phyloP scores from a whole-genome alignment of 2,113 vertebrate species.

The Xenopus laevis region DNA sequence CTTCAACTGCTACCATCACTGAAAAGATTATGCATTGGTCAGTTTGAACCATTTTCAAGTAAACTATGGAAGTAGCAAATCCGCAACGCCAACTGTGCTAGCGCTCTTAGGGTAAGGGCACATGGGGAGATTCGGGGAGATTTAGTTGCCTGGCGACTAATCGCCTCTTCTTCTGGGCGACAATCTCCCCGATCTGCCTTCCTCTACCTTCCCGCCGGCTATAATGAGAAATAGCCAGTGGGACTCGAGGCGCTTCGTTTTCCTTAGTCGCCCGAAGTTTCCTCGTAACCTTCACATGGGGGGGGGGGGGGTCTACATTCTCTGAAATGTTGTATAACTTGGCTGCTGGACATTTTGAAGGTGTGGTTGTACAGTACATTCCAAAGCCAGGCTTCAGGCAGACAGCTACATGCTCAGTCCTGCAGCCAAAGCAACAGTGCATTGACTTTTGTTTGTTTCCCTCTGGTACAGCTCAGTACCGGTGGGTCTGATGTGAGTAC shows the following conservation, averaged over 20 bases:
- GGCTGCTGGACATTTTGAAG: constrained; percentile 63
- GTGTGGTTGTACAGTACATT: constrained; percentile 71
- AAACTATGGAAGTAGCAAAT: constrained; percentile 79
- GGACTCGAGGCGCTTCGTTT: no score
- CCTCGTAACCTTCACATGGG: constrained; percentile 58
- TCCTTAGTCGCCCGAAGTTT: no score
- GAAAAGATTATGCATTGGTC: constrained; percentile 64
- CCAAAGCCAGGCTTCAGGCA: constrained; percentile 65
- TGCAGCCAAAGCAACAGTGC: constrained; percentile 65
- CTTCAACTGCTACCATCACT: constrained; percentile 76
- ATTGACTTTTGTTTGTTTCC: constrained; percentile 45
- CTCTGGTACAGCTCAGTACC: constrained; percentile 80
- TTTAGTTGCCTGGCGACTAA: no score
- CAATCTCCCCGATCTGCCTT: no score
- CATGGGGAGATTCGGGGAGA: no score
- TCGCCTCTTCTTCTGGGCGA: no score
- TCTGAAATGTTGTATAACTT: constrained; percentile 62
- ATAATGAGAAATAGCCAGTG: no score
- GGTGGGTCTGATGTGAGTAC: constrained; percentile 97
- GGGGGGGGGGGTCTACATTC: constrained; percentile 50
- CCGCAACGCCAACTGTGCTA: constrained; percentile 79
- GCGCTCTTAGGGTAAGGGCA: no score
- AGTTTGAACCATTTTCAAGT: constrained; percentile 79
- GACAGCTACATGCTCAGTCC: constrained; percentile 58
- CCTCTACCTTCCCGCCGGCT: no score